These are phyloP conservation scores for Drosophila monieri DNA, from an alignment of 2,888 invertebrate species.

Conservation along the genomic window DNA sequence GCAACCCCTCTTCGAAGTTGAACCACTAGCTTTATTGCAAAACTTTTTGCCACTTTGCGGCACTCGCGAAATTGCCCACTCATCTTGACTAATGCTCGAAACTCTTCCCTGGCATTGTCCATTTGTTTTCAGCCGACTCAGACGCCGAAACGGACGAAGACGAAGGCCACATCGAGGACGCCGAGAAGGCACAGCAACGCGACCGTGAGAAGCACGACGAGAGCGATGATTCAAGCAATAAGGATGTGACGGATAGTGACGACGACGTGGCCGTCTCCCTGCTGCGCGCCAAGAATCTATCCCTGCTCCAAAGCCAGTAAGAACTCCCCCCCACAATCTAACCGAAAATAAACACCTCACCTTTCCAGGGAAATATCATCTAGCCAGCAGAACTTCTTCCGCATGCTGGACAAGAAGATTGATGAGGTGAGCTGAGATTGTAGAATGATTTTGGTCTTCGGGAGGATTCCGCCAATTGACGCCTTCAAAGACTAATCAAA, in stretches of 20 bases:
- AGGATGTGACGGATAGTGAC: conserved; percentile 81
- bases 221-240: conserved; percentile 82
- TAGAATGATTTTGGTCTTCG: background rate
- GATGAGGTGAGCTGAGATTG: conserved; percentile 87
- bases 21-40: conserved; percentile 31
- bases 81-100: conserved; percentile 42
- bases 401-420: conserved; percentile 96
- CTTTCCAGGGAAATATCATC: conserved; percentile 92
- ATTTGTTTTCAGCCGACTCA: conserved; percentile 78
- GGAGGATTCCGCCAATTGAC: background rate
- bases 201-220: conserved; percentile 82
- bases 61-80: conserved; percentile 48
- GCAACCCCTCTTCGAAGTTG: conserved; percentile 10
- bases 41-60: conserved; percentile 43
- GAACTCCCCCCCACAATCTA: conserved; percentile 60
- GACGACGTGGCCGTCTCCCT: conserved; percentile 84
- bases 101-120: conserved; percentile 23
- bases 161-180: conserved; percentile 83
- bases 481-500: background rate
- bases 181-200: conserved; percentile 81
- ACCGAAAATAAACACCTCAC: conserved; percentile 62
- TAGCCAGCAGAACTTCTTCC: conserved; percentile 96
- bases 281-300: conserved; percentile 85
- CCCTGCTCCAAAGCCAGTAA: conserved; percentile 86
- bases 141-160: conserved; percentile 84